Percentiles rank a stretch among this genome's conserved stretches.
Conservation (phyloP, 2,797 vertebrate species). For the Hephaestus fuliginosus region DNA sequence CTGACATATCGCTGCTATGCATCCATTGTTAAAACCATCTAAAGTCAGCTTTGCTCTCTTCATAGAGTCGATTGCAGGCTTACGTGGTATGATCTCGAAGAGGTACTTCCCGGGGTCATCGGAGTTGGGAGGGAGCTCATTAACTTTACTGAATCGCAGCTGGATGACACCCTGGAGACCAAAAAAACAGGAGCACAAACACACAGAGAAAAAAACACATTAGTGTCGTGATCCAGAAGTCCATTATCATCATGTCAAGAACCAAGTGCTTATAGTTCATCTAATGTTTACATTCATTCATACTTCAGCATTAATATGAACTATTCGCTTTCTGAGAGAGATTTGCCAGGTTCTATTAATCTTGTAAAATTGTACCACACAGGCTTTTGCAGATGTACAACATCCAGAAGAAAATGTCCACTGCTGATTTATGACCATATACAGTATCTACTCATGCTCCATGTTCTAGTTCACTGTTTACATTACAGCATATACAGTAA, state of each 20-base stretch:
- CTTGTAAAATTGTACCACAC: background rate
- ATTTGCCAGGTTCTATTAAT: background rate
- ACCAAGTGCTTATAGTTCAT: background rate
- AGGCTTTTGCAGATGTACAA: background rate
- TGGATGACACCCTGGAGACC: conserved; percentile 88
- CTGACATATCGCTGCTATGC: background rate
- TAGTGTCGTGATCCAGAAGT: background rate
- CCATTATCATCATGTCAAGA: background rate
- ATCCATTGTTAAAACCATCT: background rate
- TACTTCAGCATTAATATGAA: background rate
- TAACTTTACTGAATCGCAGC: conserved; percentile 90
- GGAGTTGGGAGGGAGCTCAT: conserved; percentile 86
- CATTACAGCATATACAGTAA: background rate
- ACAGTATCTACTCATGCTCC: background rate
- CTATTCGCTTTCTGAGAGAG: background rate
- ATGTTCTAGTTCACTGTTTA: background rate
- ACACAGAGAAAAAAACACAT: background rate
- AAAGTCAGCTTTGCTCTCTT: background rate
- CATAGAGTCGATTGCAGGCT: background rate
- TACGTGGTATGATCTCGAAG: conserved; percentile 95
- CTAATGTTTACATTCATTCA: background rate
- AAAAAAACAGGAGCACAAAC: conserved; percentile 16
- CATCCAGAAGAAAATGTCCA: background rate
- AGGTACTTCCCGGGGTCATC: conserved; percentile 93
- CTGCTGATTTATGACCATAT: background rate